These are phyloP conservation scores for Blomia tropicalis DNA, from an alignment of 2,888 invertebrate genomes.

Conservation along the genomic window DNA sequence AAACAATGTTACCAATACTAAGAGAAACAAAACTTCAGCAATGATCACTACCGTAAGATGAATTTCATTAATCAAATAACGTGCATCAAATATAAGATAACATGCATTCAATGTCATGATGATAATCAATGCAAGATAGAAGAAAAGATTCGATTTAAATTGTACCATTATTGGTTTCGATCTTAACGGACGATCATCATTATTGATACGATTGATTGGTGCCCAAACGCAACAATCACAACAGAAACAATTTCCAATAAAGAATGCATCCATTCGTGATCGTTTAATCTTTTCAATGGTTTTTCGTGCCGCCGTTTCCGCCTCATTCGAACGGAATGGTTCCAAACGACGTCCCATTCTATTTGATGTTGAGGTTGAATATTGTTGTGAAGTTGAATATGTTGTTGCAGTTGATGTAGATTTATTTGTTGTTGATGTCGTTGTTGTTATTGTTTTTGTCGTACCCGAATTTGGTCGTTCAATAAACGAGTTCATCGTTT, in stretches of 20 bases:
- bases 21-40: background rate
- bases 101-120: background rate
- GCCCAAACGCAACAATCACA: conserved; percentile 3
- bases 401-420: too few species aligned
- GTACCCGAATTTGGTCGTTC: too few species aligned
- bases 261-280: background rate
- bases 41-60: background rate
- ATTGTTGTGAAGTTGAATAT: too few species aligned
- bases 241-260: background rate
- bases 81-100: background rate
- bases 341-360: too few species aligned
- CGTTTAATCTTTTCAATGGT: background rate
- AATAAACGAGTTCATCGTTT: too few species aligned
- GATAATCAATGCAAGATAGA: conserved; percentile 1
- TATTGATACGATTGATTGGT: background rate
- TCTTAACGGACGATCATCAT: background rate
- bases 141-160: background rate
- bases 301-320: too few species aligned
- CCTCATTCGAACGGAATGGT: too few species aligned
- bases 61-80: background rate
- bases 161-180: background rate
- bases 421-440: too few species aligned
- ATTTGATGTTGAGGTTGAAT: too few species aligned
- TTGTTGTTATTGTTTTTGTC: too few species aligned
- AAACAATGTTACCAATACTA: background rate